Evolutionary conservation across 1,140 invertebrate species (phyloP).

Genomic region (Sarcophaga peregrina): DNA sequence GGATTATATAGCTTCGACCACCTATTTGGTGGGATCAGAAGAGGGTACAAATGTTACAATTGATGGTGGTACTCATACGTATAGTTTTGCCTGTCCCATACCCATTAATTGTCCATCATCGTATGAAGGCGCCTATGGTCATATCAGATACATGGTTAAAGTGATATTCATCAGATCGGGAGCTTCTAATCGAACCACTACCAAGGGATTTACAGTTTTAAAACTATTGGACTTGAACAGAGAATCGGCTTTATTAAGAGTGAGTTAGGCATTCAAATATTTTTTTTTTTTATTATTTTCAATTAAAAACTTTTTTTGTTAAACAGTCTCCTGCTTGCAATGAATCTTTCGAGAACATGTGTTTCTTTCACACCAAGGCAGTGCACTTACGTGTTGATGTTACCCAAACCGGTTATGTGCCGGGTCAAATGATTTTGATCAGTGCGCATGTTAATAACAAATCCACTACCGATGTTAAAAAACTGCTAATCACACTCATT

Average conservation of each 20-base stretch:
- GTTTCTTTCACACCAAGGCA: constrained; percentile 54
- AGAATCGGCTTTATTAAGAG: constrained; percentile 53
- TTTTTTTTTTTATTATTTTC: background rate
- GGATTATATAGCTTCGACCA: constrained; percentile 62
- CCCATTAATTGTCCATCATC: constrained; percentile 69
- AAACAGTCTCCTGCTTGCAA: constrained; percentile 52
- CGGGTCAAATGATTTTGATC: constrained; percentile 60
- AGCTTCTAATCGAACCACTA: constrained; percentile 59
- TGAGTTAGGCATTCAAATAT: background rate
- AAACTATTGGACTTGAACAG: constrained; percentile 60
- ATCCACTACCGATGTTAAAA: constrained; percentile 68
- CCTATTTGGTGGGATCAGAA: constrained; percentile 59
- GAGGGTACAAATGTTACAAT: constrained; percentile 67
- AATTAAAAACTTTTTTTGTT: background rate
- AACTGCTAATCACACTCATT: constrained; percentile 66
- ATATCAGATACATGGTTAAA: constrained; percentile 63
- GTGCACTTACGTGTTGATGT: constrained; percentile 56
- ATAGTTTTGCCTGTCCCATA: constrained; percentile 71
- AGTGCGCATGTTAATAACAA: constrained; percentile 59
- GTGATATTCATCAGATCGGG: constrained; percentile 55
- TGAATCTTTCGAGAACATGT: constrained; percentile 59
- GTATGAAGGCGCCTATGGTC: constrained; percentile 61
- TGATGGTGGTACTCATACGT: constrained; percentile 70
- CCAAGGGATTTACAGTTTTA: constrained; percentile 61
- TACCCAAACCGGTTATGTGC: constrained; percentile 62